These are phyloP conservation scores for Chelonus insularis DNA, from an alignment of 1,140 invertebrate species.

Conservation along the genomic window DNA sequence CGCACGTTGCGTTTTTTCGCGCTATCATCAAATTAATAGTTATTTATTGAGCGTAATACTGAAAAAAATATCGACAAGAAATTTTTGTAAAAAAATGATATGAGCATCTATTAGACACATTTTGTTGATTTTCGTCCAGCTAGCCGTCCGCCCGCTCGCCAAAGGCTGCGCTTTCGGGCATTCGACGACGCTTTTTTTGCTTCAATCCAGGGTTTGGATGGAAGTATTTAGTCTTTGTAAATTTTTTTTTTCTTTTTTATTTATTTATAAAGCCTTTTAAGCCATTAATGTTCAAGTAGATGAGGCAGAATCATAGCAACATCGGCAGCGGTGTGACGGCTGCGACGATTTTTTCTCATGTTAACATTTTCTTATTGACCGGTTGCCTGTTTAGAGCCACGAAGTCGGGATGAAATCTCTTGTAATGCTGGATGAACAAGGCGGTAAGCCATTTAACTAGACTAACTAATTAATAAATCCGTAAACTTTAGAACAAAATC, in stretches of 20 bases:
- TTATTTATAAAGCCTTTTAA: neutral
- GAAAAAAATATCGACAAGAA: neutral
- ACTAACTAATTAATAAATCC: conserved; percentile 30
- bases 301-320: neutral
- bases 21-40: neutral
- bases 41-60: neutral
- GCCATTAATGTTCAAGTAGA: neutral
- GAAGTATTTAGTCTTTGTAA: neutral
- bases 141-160: conserved; percentile 12
- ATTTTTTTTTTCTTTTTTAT: neutral
- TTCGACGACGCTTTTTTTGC: conserved; percentile 1
- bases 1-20: conserved; percentile 10
- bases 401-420: conserved; percentile 92
- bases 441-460: conserved; percentile 74
- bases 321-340: conserved; percentile 25
- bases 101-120: neutral
- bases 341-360: conserved; percentile 19
- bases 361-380: conserved; percentile 54
- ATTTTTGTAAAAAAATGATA: neutral
- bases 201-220: conserved; percentile 1
- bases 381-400: conserved; percentile 81
- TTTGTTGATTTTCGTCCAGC: neutral
- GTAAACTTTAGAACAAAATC: neutral
- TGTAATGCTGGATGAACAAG: conserved; percentile 93
- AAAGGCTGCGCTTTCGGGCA: neutral